phyloP scores from a whole-genome alignment of 2,113 vertebrate genomes.

The Malurus alboscapulatus region DNA sequence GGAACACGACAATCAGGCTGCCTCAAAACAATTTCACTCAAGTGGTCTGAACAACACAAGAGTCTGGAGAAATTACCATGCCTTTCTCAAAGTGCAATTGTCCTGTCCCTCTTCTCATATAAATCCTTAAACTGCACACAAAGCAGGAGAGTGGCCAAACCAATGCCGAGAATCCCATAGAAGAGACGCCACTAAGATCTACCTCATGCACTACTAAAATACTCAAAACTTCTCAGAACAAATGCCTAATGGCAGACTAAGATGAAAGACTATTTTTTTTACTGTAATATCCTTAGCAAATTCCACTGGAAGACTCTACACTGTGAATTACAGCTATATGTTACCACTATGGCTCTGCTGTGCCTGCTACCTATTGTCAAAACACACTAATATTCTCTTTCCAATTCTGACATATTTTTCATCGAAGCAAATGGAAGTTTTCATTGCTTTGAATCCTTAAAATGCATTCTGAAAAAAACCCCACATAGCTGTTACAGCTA shows the following conservation, averaged over 20 bases:
- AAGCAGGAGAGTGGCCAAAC: neutral
- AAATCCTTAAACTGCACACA: neutral
- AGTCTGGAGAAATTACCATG: neutral
- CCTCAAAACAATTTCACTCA: neutral
- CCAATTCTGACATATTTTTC: neutral
- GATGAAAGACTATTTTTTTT: neutral
- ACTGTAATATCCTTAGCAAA: neutral
- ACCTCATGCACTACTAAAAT: neutral
- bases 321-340: neutral
- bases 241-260: neutral
- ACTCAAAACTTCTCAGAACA: neutral
- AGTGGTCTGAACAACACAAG: neutral
- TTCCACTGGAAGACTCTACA: neutral
- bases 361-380: neutral
- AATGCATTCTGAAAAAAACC: neutral
- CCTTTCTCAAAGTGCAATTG: neutral
- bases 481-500: neutral
- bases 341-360: neutral
- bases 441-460: neutral
- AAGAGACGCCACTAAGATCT: neutral
- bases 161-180: neutral
- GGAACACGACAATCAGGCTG: neutral
- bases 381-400: neutral
- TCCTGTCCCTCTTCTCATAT: neutral
- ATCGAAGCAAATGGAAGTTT: neutral